phyloP scores from a whole-genome alignment of 1,140 invertebrate species.

The Drosophila melanogaster region Release_6_plus_ISO1_MT NC_004354.4:9060001-9060500 shows the following conservation, averaged over 20 bases:
- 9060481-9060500: constrained; percentile 14
- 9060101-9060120: constrained; percentile 39
- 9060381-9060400: constrained; percentile 25
- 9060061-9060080: constrained; percentile 58
- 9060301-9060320: neutral
- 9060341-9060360: constrained; percentile 8
- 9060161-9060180: neutral
- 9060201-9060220: too few relatives aligned
- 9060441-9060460: constrained; percentile 24
- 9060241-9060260: neutral
- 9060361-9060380: constrained; percentile 15
- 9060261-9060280: too few relatives aligned
- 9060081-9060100: constrained; percentile 44
- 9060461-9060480: too few relatives aligned
- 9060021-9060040: constrained; percentile 37
- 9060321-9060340: neutral
- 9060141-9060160: neutral
- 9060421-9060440: constrained; percentile 51
- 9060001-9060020: constrained; percentile 26
- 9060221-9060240: too few relatives aligned
- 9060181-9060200: neutral
- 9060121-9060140: too few relatives aligned
- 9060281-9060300: neutral
- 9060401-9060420: constrained; percentile 37
- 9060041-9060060: constrained; percentile 51